Base-by-base conservation (phyloP, 2,113 vertebrate genomes). In the Burhinus bistriatus region DNA sequence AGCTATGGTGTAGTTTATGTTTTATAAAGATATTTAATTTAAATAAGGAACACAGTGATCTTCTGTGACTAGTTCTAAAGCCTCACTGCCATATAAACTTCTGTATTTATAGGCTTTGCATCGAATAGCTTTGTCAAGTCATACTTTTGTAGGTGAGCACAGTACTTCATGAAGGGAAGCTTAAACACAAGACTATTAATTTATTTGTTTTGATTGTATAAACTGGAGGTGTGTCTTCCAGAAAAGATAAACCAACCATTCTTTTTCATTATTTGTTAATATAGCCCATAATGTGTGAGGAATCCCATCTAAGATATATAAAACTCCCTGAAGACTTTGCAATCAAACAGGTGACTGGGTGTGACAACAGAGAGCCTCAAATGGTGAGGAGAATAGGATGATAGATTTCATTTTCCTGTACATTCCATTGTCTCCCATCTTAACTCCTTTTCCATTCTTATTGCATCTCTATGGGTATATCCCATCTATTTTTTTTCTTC, bases 11-110 rank as follows among this genome's bases (percentile, higher is more conserved):
- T 62, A 51, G 26, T 40, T 89, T 79, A 14, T 80, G 45, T 80
- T 91, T 94, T 80, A 87, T 90, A 51, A 77, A 91, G n/a, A 59
- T 45, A 34, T 10, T 84, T 54, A 38, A 45, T 79, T 95, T 91
- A 91, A 83, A 73, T 91, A 86, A 71, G 62, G 38, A 92, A 44
- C 2, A 3, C 9, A n/a, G 49, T 90, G 26, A 38, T 87, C 30
- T 90, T 96, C 88, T 78, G 66, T 71, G 72, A 78, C 27, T 75
- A 73, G 36, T 80, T 89, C 59, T 86, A 78, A 97, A 83, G 57
- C 61, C 58, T 83, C 49, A 54, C 19, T 92, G 58, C 40, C 66
- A 19, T 91, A 79, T 88, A 87, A 96, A 92, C 42, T 57, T 92
- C 21, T 32, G 0, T 89, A 78, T 92, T 88, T 91, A 61, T 55